phyloP scores from a whole-genome alignment of 2,113 vertebrate genomes.

The Ranitomeya imitator region DNA sequence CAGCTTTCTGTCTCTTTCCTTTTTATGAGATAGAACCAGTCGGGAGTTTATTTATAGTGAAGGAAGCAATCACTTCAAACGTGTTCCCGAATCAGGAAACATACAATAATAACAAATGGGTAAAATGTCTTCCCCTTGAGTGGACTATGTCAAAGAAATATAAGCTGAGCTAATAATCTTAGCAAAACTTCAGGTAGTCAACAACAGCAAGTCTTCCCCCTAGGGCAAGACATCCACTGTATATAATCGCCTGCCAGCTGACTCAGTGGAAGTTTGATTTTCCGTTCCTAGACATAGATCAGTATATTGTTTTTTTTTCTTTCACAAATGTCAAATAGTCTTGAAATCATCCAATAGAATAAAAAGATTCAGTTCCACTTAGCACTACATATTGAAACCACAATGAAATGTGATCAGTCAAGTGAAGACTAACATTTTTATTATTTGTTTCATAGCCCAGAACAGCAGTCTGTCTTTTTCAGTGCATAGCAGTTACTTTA shows the following conservation, averaged over 20 bases:
- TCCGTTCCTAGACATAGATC: conserved; percentile 12
- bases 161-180: conserved; percentile 37
- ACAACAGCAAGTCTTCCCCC: conserved; percentile 25
- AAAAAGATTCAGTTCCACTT: conserved; percentile 46
- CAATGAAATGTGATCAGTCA: conserved; percentile 37
- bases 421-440: conserved; percentile 37
- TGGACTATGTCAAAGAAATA: conserved; percentile 27
- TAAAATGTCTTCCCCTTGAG: conserved; percentile 29
- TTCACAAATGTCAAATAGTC: conserved; percentile 17
- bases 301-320: conserved; percentile 23
- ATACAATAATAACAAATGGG: conserved; percentile 34
- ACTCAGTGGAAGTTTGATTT: conserved; percentile 48
- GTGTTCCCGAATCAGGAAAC: not conserved
- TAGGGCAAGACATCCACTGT: conserved; percentile 38
- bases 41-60: conserved; percentile 27
- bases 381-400: conserved; percentile 35
- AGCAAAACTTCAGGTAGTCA: conserved; percentile 31
- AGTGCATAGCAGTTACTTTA: conserved; percentile 8
- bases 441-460: conserved; percentile 32
- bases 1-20: not conserved
- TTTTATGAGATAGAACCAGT: not conserved
- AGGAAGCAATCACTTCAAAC: conserved; percentile 12
- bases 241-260: conserved; percentile 49
- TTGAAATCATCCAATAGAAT: conserved; percentile 30
- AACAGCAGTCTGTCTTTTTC: conserved; percentile 36